phyloP scores from a whole-genome alignment of 1,140 invertebrate species.

The Leptinotarsa texana region DNA sequence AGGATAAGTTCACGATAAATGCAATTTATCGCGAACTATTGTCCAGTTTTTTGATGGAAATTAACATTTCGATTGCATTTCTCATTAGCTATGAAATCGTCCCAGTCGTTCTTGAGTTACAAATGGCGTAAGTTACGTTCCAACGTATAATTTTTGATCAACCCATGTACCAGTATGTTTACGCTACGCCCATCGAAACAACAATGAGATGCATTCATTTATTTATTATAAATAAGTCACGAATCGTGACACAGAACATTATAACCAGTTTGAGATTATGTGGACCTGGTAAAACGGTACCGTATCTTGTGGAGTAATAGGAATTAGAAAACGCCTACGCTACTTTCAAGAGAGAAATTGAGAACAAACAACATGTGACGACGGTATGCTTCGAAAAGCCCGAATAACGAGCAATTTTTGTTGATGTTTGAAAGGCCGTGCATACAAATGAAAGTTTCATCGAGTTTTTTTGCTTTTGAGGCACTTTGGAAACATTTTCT shows the following conservation, averaged over 20 bases:
- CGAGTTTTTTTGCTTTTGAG: no score
- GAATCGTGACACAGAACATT: neutral
- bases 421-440: no score
- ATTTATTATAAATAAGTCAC: neutral
- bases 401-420: neutral
- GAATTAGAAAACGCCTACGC: conserved; percentile 7
- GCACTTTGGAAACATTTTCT: no score
- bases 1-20: no score
- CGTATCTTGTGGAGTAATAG: neutral
- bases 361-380: neutral
- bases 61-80: no score
- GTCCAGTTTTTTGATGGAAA: no score
- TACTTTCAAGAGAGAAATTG: conserved; percentile 6
- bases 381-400: neutral
- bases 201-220: conserved; percentile 6
- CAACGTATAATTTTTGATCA: no score
- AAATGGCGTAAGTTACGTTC: no score
- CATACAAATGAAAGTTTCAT: no score
- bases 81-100: no score
- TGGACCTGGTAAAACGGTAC: conserved; percentile 5
- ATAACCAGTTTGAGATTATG: neutral
- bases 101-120: no score
- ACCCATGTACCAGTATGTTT: neutral
- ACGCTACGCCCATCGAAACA: neutral
- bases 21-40: no score